Percentiles rank a stretch among this genome's conserved stretches.
phyloP scores from a whole-genome alignment of 2,888 invertebrate genomes.

The Hemicrepidius hirtus region DNA sequence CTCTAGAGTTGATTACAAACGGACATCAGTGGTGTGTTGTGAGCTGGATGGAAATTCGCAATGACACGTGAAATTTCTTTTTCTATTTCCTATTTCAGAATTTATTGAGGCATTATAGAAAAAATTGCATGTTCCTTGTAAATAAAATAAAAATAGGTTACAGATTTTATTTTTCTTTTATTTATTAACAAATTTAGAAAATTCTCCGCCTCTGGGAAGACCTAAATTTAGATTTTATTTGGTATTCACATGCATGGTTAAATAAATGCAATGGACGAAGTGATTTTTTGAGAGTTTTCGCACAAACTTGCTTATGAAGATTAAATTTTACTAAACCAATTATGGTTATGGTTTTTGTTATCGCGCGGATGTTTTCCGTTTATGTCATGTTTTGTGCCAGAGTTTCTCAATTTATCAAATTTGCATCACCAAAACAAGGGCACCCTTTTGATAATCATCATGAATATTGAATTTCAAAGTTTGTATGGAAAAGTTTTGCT shows the following conservation, averaged over 20 bases:
- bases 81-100: no score
- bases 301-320: constrained; percentile 44
- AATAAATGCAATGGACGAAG: constrained; percentile 33
- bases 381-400: constrained; percentile 33
- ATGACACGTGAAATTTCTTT: constrained; percentile 26
- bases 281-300: constrained; percentile 36
- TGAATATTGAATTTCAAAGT: constrained; percentile 69
- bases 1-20: constrained; percentile 49
- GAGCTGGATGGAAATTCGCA: constrained; percentile 36
- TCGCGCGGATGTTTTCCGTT: no score
- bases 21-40: constrained; percentile 42
- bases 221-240: neutral
- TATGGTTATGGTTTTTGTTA: constrained; percentile 44
- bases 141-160: no score
- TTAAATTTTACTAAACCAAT: constrained; percentile 49
- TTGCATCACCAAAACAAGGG: constrained; percentile 59
- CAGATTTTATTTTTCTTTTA: no score
- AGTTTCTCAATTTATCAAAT: constrained; percentile 54
- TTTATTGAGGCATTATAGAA: no score
- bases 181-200: constrained; percentile 12
- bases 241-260: no score
- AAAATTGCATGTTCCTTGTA: no score
- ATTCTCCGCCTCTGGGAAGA: neutral
- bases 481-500: constrained; percentile 60
- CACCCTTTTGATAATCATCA: constrained; percentile 62